Percentiles rank a stretch among this genome's conserved stretches.
Conservation (phyloP, 2,797 vertebrate species). For the Salmo trutta region DNA sequence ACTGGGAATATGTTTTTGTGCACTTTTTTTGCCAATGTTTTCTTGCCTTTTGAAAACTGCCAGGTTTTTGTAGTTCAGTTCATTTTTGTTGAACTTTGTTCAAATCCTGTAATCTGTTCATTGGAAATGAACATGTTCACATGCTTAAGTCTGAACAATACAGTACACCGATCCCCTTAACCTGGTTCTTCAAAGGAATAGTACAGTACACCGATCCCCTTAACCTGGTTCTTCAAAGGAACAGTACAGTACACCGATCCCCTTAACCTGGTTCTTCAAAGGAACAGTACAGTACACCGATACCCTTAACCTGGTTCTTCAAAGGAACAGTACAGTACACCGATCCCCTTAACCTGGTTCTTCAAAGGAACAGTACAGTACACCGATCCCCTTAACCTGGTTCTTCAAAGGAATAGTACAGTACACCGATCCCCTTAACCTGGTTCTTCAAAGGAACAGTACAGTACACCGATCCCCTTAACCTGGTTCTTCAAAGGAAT, state of each 20-base stretch:
- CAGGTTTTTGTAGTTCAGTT: conserved; percentile 17
- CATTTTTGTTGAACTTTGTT: conserved; percentile 31
- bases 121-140: conserved; percentile 1
- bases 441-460: background rate
- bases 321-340: background rate
- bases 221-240: conserved; percentile 2
- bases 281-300: background rate
- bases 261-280: background rate
- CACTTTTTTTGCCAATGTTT: conserved; percentile 33
- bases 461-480: background rate
- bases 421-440: background rate
- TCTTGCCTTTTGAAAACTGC: conserved; percentile 18
- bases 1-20: conserved; percentile 37
- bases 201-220: background rate
- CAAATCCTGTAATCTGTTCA: conserved; percentile 10
- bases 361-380: background rate
- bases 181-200: conserved; percentile 5
- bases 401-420: background rate
- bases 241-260: background rate
- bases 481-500: conserved; percentile 5
- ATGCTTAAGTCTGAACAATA: conserved; percentile 10
- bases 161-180: background rate
- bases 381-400: conserved; percentile 1
- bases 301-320: background rate
- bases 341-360: conserved; percentile 3